Evolutionary conservation across 2,113 vertebrate species (phyloP).

Genomic region (Asarcornis scutulata): DNA sequence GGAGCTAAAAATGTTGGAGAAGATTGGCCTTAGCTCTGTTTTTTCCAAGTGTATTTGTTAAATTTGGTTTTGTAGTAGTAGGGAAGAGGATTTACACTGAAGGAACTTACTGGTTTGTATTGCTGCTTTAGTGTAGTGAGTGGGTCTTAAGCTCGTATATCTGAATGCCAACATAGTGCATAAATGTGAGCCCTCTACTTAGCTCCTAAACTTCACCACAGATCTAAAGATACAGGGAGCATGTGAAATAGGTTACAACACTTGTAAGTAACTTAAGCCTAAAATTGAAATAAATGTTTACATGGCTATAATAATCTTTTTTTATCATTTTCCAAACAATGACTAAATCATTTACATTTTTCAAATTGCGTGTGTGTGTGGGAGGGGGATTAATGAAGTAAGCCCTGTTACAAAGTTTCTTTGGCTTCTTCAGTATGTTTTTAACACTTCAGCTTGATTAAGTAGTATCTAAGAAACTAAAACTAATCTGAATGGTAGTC

Average conservation of each 20-base stretch:
- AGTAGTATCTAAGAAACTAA: background rate
- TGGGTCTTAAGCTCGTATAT: background rate
- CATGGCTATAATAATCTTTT: background rate
- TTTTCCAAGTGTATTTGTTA: background rate
- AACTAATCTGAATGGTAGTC: background rate
- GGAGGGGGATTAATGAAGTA: background rate
- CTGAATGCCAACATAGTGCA: background rate
- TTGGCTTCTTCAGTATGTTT: background rate
- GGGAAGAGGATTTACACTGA: background rate
- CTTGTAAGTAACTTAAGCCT: background rate
- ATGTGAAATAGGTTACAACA: background rate
- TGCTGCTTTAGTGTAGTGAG: background rate
- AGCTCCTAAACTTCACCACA: background rate
- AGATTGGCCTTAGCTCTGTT: background rate
- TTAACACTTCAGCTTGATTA: background rate
- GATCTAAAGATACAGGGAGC: background rate
- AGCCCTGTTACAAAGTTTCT: background rate
- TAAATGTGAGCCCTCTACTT: background rate
- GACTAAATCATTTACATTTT: background rate
- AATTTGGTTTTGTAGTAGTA: background rate
- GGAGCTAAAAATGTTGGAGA: background rate
- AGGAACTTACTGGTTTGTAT: background rate
- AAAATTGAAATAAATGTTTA: background rate
- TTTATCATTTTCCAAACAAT: background rate
- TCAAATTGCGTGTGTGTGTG: background rate